A percentile compares a stretch with the other conserved stretches of the same genome.
Evolutionary conservation across 1,140 invertebrate species (phyloP).

Genomic region (Brachystomella parvula): DNA sequence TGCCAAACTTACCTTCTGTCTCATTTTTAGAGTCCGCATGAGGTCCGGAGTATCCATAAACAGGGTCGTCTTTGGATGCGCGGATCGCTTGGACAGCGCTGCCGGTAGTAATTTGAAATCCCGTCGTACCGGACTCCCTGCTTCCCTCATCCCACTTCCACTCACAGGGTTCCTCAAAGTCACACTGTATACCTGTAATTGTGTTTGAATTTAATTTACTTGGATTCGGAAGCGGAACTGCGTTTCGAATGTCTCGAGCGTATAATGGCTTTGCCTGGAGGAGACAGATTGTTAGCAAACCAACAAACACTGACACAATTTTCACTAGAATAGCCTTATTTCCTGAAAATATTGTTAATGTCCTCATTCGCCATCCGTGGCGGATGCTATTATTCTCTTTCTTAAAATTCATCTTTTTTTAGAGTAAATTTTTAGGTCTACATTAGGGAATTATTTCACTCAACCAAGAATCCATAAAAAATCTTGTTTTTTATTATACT

Average conservation of each 20-base stretch:
- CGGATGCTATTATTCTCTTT: too few species aligned
- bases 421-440: too few species aligned
- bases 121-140: not conserved
- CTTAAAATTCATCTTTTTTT: too few species aligned
- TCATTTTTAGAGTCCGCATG: constrained; percentile 24
- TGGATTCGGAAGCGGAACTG: not conserved
- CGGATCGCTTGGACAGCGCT: constrained; percentile 5
- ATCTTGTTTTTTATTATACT: too few species aligned
- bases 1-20: constrained; percentile 23
- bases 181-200: constrained; percentile 26
- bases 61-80: not conserved
- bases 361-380: too few species aligned
- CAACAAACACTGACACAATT: too few species aligned
- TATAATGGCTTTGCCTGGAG: too few species aligned
- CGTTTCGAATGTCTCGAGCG: not conserved
- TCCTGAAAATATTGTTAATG: too few species aligned
- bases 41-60: constrained; percentile 16
- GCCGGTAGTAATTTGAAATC: constrained; percentile 21
- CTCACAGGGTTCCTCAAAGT: constrained; percentile 29
- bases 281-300: too few species aligned
- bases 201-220: constrained; percentile 6
- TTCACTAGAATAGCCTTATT: too few species aligned
- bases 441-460: too few species aligned
- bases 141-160: constrained; percentile 25
- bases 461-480: too few species aligned